Conservation (phyloP, 2,113 vertebrate genomes). For the Anolis carolinensis region DNA sequence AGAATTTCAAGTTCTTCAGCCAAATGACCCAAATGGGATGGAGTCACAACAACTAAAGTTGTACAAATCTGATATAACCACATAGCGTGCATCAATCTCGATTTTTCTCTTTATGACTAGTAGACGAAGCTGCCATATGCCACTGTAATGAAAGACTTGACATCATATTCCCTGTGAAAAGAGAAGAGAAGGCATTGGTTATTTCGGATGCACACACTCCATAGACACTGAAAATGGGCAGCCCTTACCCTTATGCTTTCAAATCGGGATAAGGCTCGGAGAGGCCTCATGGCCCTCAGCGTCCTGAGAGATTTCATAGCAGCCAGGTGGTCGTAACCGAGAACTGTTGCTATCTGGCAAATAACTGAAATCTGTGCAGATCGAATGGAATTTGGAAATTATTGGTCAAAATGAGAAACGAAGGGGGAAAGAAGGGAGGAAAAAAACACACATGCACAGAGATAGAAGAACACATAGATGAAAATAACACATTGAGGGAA, state of each 20-base stretch:
- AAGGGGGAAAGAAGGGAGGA: no score
- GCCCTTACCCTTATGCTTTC: conserved; percentile 85
- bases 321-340: conserved; percentile 71
- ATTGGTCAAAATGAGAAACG: conserved; percentile 34
- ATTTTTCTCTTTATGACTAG: background rate
- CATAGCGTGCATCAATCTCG: no score
- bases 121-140: conserved; percentile 1
- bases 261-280: conserved; percentile 77
- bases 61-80: no score
- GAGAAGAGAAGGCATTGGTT: background rate
- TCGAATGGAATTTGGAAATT: conserved; percentile 52
- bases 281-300: conserved; percentile 70
- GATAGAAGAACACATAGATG: background rate
- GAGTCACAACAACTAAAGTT: no score
- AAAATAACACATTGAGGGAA: background rate
- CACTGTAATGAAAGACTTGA: conserved; percentile 17
- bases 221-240: conserved; percentile 38
- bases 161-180: background rate
- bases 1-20: no score
- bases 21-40: no score
- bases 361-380: conserved; percentile 74
- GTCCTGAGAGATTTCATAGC: conserved; percentile 78
- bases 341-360: conserved; percentile 68
- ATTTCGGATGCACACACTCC: background rate
- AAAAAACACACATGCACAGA: background rate